Evolutionary conservation across 2,888 invertebrate species (phyloP).

Genomic region (Orthosia incerta): DNA sequence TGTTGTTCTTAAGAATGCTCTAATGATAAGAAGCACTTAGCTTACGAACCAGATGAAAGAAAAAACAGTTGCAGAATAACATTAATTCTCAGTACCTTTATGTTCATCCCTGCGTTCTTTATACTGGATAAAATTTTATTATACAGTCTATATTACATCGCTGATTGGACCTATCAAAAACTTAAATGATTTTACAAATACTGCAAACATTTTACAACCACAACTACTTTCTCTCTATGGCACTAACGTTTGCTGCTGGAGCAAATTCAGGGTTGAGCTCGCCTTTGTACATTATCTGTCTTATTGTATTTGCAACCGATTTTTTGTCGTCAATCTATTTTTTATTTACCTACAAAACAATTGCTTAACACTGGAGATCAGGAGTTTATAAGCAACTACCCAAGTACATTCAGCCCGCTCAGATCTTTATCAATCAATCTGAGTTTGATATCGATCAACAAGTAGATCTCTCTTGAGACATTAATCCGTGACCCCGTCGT

Average conservation of each 20-base stretch:
- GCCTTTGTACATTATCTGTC: too few relatives aligned
- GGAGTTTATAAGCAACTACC: neutral
- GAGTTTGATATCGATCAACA: conserved; percentile 28
- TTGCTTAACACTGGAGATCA: neutral
- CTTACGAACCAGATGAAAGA: conserved; percentile 17
- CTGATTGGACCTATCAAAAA: neutral
- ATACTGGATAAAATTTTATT: neutral
- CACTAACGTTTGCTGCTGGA: too few relatives aligned
- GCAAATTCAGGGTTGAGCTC: too few relatives aligned
- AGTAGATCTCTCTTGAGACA: conserved; percentile 20
- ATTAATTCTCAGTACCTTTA: neutral
- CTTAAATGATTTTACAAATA: neutral
- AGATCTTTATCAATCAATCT: conserved; percentile 15
- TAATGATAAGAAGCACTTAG: conserved; percentile 44
- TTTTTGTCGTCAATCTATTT: too few relatives aligned
- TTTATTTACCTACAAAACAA: too few relatives aligned
- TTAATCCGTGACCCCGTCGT: conserved; percentile 1
- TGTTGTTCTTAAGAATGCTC: conserved; percentile 6
- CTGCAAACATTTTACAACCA: too few relatives aligned
- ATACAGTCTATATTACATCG: neutral
- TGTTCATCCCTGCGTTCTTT: neutral
- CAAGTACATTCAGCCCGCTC: neutral
- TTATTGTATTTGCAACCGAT: too few relatives aligned
- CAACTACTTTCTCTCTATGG: too few relatives aligned
- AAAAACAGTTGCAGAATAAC: conserved; percentile 1